Conservation (phyloP, 2,113 vertebrate species). For the Pogona vitticeps region DNA sequence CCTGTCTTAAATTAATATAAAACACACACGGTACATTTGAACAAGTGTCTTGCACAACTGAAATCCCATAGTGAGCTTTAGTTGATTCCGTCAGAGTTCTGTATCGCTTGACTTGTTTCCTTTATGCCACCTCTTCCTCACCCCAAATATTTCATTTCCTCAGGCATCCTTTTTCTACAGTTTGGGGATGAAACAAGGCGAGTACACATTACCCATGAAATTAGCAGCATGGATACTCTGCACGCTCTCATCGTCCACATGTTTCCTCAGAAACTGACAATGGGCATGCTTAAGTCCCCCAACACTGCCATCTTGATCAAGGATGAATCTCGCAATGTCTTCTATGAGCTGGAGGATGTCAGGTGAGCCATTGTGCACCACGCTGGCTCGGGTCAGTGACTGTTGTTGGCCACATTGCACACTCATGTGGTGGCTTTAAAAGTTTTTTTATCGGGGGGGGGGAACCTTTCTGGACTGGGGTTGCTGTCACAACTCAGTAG, state of each 20-base stretch:
- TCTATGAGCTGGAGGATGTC: conserved; percentile 98
- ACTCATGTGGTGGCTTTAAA: too few relatives aligned
- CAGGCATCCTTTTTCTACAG: conserved; percentile 97
- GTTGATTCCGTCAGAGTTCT: background rate
- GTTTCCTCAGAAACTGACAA: conserved; percentile 98
- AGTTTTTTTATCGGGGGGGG: too few relatives aligned
- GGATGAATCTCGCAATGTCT: conserved; percentile 95
- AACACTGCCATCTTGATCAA: conserved; percentile 99
- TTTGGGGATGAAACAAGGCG: conserved; percentile 95
- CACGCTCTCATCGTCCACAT: conserved; percentile 98
- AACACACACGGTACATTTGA: too few relatives aligned
- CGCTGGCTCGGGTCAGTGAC: too few relatives aligned
- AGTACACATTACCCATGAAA: conserved; percentile 98
- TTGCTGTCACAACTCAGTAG: too few relatives aligned
- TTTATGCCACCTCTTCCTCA: background rate
- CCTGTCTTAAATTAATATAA: too few relatives aligned
- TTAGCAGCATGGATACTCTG: conserved; percentile 97
- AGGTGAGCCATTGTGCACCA: conserved; percentile 64
- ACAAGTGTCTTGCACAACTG: background rate
- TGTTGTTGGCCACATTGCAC: too few relatives aligned
- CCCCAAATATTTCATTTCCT: background rate
- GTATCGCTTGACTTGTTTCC: background rate
- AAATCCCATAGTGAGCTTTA: background rate
- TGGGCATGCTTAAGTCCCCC: conserved; percentile 96
- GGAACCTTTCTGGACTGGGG: too few relatives aligned